Evolutionary conservation across 2,797 vertebrate genomes (phyloP).

Genomic region (Podarcis siculus): DNA sequence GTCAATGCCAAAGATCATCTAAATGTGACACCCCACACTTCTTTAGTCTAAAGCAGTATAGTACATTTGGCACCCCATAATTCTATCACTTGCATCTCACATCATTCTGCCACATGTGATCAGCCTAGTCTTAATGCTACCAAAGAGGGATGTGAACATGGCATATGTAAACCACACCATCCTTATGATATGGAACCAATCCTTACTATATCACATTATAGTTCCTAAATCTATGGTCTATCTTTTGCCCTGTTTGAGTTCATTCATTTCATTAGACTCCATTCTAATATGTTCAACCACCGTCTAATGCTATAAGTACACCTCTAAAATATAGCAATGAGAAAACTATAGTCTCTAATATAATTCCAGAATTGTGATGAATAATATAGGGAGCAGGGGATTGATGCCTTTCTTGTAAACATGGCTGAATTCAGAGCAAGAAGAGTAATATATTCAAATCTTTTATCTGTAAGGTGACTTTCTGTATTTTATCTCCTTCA

Average conservation of each 20-base stretch:
- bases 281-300: background rate
- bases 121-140: background rate
- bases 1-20: background rate
- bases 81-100: background rate
- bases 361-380: background rate
- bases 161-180: background rate
- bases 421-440: background rate
- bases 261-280: background rate
- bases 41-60: background rate
- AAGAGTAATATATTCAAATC: background rate
- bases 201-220: background rate
- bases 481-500: background rate
- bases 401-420: background rate
- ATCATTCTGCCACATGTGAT: background rate
- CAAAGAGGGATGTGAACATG: background rate
- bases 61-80: background rate
- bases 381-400: background rate
- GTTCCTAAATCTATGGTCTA: background rate
- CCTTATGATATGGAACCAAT: background rate
- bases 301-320: background rate
- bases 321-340: background rate
- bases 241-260: background rate
- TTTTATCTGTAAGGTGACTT: constrained; percentile 18
- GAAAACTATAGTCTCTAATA: background rate
- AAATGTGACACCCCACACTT: background rate